Base-by-base conservation (phyloP, 2,888 invertebrate genomes). In the Axea sp. region DNA sequence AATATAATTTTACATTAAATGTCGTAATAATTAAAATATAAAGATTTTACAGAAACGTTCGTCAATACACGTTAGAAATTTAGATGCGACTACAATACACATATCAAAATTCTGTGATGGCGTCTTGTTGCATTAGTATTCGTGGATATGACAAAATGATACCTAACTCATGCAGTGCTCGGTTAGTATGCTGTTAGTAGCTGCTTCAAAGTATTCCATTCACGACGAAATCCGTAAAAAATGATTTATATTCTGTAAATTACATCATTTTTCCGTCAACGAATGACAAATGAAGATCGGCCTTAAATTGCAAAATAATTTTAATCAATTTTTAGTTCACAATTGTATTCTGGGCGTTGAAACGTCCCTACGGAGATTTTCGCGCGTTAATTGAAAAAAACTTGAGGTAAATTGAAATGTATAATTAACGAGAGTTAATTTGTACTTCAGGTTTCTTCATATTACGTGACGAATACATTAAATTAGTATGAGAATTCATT, bases 301-400 rank as follows among this genome's bases (percentile, higher is more conserved):
- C 11, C 37, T 37, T n/a, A 26, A 53, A 53, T 35, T 53, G 51
- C 51, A 37, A 53, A 53, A 37, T 53, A 37, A 53, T 53, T 53
- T 35, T 8, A 19, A 19, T 19, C 19, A 22, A 22, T 19, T 19
- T 39, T 28, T 45, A 28, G 30, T 45, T 45, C 45, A 8, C 28
- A 4, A 45, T 45, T 33, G 47, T 33, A 33, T 49, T 49, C 19
- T 11, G 33, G 31, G 7, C 15, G 33, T 12, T 6, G 31, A 31
- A 28, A 31, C 12, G 31, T 1, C 31, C 12, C 11, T 8, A 5
- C 15, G 3, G 31, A 24, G 33, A 51, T 51, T 51, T 35, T 19
- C 35, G 0, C 24, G 14, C 8, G 11, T 0, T 51, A 51, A 51
- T 51, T 51, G 49, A 35, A 51, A 51, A 33, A 51, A 51, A 3